phyloP scores from a whole-genome alignment of 2,113 vertebrate genomes.

The Cnemophilus loriae region DNA sequence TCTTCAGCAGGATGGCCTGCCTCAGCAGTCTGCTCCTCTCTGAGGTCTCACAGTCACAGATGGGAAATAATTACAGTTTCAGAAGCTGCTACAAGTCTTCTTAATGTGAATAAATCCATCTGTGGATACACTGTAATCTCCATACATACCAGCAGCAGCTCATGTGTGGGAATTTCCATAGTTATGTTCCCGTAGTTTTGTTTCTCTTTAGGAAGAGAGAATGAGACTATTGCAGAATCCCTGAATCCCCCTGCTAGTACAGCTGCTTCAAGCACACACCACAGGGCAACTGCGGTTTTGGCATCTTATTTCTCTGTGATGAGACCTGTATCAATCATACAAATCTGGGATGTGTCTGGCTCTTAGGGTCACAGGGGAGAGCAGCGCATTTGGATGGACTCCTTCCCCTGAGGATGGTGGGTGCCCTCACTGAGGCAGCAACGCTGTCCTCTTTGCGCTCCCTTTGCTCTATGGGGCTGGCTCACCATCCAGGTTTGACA shows the following conservation, averaged over 20 bases:
- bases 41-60: not conserved
- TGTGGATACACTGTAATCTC: not conserved
- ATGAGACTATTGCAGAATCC: conserved; percentile 2
- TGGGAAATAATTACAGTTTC: not conserved
- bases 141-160: not conserved
- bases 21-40: not conserved
- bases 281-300: not conserved
- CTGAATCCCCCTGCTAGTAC: conserved; percentile 15
- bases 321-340: not conserved
- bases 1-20: not conserved
- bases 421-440: not conserved
- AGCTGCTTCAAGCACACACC: not conserved
- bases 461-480: not conserved
- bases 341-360: fast-evolving
- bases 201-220: too few species aligned
- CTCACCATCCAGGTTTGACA: not conserved
- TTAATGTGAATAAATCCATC: not conserved
- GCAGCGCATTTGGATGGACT: not conserved
- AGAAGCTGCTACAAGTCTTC: not conserved
- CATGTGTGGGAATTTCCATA: not conserved
- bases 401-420: not conserved
- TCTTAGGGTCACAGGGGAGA: not conserved
- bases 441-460: fast-evolving
- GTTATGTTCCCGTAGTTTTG: too few species aligned
- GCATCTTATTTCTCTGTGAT: not conserved